phyloP scores from a whole-genome alignment of 2,113 vertebrate species.

The Pseudonaja textilis region DNA sequence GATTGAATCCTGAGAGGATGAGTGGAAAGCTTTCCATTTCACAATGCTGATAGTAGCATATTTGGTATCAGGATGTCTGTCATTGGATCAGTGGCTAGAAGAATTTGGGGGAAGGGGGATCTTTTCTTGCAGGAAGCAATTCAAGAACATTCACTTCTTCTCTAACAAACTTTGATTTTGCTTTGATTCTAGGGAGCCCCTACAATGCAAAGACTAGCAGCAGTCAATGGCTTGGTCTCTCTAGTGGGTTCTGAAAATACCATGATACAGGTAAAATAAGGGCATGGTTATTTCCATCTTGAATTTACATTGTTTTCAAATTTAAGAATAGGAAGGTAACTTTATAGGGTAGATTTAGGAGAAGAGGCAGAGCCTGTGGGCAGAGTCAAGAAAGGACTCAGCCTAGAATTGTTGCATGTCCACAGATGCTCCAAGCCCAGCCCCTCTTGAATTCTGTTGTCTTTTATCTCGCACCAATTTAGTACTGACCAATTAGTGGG shows the following conservation, averaged over 20 bases:
- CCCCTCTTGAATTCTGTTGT: not conserved
- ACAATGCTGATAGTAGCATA: not conserved
- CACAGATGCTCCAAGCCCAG: not conserved
- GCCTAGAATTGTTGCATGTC: not conserved
- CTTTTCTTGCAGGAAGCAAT: not conserved
- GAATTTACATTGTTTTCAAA: not conserved
- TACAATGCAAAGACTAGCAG: slow-evolving; percentile 94
- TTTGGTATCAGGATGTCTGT: not conserved
- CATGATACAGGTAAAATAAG: slow-evolving; percentile 80
- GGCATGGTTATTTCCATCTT: not conserved
- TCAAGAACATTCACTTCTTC: not conserved
- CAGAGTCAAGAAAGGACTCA: not conserved
- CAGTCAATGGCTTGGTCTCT: slow-evolving; percentile 86
- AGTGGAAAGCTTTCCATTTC: not conserved
- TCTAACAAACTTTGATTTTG: not conserved
- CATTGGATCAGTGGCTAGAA: not conserved
- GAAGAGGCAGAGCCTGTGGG: not conserved
- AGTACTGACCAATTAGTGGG: not conserved
- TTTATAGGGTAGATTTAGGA: not conserved
- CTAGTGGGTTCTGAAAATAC: slow-evolving; percentile 87
- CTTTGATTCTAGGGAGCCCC: slow-evolving; percentile 80
- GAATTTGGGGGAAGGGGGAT: not conserved
- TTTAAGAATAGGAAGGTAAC: not conserved
- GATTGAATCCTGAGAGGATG: not conserved
- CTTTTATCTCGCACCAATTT: not conserved